Conservation (phyloP, 64 coral and sea anemone genomes). For the Orbicella faveolata region DNA sequence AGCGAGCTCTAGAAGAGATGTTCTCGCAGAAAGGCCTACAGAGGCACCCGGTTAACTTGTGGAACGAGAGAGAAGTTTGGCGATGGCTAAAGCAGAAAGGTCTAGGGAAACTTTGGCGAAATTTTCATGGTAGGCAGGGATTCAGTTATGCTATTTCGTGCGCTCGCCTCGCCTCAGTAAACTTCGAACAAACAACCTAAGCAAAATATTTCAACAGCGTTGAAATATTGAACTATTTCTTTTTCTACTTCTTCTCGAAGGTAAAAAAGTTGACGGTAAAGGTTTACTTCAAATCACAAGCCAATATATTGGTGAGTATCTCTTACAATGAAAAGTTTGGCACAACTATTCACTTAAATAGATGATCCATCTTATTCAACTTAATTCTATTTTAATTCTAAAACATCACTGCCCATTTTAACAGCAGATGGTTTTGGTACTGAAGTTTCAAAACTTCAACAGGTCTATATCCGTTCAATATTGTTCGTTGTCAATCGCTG, state of each 20-base stretch:
- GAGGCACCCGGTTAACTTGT: slow-evolving; percentile 13
- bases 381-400: background rate
- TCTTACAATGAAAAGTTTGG: background rate
- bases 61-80: slow-evolving; percentile 34
- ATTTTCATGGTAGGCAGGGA: slow-evolving; percentile 11
- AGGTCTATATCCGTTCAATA: background rate
- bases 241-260: background rate
- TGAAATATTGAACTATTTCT: background rate
- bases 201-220: background rate
- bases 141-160: background rate
- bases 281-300: slow-evolving; percentile 18
- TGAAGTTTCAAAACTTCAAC: background rate
- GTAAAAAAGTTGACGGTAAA: slow-evolving; percentile 30
- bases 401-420: background rate
- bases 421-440: background rate
- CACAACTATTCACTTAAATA: background rate
- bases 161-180: background rate
- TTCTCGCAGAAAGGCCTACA: slow-evolving; percentile 45
- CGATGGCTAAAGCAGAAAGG: slow-evolving; percentile 35
- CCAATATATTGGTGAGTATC: slow-evolving; percentile 37
- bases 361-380: background rate
- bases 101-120: slow-evolving; percentile 3
- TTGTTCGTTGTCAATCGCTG: slow-evolving; percentile 5
- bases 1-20: background rate
- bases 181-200: background rate